Evolutionary conservation across 2,888 invertebrate species (phyloP), one percentile per base, ranked within the genome.

Genomic region (Megalurothrips usitatus): DNA sequence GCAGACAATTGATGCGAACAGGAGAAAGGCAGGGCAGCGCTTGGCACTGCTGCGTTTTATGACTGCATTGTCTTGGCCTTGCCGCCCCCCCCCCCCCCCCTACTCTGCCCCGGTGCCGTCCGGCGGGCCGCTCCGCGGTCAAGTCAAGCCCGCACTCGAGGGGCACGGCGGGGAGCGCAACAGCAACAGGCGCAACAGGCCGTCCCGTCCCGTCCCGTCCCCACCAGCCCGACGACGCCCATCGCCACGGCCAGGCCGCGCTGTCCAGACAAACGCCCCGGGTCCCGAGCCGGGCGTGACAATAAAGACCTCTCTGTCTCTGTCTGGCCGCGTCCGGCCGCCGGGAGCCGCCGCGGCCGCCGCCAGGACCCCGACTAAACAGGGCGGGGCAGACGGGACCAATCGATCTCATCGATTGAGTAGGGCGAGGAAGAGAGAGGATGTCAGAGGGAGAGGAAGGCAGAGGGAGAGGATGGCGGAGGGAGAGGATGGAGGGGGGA

Each of bases 1-100:
- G 34, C 14, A 19, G 58, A 58, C 58, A 58, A 58, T 58, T 58
- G 58, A 58, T 58, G 58, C 58, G 58, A 58, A 58, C 58, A 17
- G 58, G 52, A 58, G 58, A 58, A 58, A 58, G 14, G 17, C 58
- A 58, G 14, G 58, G 19, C 58, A n/a, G 14, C n/a, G 58, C 17
- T 58, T 58, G 58, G 58, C 58, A 19, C 58, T 52, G 52, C 58
- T 6, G 12, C 68, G 68, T 75, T 75, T 75, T 75, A 75, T 75
- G 68, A 26, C 12, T 26, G 68, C 26, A 75, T 75, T 75, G 68
- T 75, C 68, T 75, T 26, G 68, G 68, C 68, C 26, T 75, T 75
- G 68, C 26, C 26, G 11, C 68, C 68, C 26, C 68, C 23, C 9
- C 68, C 23, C 63, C 10, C n/a, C 23, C 19, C 58, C 63, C 63